phyloP scores from a whole-genome alignment of 2,113 vertebrate genomes.

The Dromas ardeola region DNA sequence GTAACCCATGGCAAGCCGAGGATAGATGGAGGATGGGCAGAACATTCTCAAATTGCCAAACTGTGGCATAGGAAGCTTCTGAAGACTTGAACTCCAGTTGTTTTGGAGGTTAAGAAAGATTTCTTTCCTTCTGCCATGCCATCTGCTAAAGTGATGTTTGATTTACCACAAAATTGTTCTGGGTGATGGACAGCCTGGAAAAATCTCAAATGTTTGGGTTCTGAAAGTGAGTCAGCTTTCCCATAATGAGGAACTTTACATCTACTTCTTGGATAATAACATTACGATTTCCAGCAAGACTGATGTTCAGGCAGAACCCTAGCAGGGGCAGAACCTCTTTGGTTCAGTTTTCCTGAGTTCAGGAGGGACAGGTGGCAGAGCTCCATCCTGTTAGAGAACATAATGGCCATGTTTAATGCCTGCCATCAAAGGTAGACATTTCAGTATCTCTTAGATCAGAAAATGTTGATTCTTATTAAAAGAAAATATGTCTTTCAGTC shows the following conservation, averaged over 20 bases:
- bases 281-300: not conserved
- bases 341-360: not conserved
- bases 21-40: not conserved
- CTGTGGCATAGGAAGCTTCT: not conserved
- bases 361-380: not conserved
- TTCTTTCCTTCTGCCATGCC: slow-evolving; percentile 30
- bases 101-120: slow-evolving; percentile 44
- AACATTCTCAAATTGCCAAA: not conserved
- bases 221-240: slow-evolving; percentile 23
- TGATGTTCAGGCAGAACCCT: not conserved
- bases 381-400: not conserved
- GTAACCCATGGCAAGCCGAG: not conserved
- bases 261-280: not conserved
- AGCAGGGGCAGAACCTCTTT: not conserved
- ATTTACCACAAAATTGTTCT: slow-evolving; percentile 17
- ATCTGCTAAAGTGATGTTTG: slow-evolving; percentile 46
- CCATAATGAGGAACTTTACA: not conserved
- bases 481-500: not conserved
- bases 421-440: not conserved
- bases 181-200: slow-evolving; percentile 43
- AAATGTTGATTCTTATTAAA: not conserved
- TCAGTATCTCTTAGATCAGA: not conserved
- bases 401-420: not conserved
- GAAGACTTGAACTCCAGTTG: slow-evolving; percentile 1
- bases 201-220: slow-evolving; percentile 10